Conservation (phyloP, 2,888 invertebrate species). For the Tholera decimalis region DNA sequence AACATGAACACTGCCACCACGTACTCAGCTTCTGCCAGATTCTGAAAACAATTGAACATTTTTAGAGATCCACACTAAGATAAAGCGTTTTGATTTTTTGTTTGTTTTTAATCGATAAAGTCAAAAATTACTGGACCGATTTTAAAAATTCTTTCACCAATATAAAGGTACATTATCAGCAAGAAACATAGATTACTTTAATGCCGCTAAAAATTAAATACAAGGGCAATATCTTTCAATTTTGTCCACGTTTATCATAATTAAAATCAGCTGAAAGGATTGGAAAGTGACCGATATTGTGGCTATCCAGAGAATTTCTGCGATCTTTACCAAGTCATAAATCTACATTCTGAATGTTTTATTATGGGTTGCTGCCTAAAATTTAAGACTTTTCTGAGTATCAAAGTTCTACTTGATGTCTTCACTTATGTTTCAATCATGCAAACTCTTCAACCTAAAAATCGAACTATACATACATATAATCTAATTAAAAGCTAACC, state of each 20-base stretch:
- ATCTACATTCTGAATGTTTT: not conserved
- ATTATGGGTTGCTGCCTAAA: not conserved
- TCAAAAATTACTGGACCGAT: too few relatives aligned
- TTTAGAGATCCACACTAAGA: too few relatives aligned
- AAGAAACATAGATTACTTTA: too few relatives aligned
- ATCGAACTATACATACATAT: not conserved
- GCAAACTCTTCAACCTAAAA: not conserved
- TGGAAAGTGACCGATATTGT: not conserved
- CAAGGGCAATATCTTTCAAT: too few relatives aligned
- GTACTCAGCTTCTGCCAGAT: constrained; percentile 97
- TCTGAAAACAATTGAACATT: constrained; percentile 84
- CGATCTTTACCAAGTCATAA: not conserved
- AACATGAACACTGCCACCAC: constrained; percentile 99
- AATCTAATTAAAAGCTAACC: not conserved
- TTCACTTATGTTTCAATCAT: not conserved
- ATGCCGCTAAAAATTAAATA: too few relatives aligned
- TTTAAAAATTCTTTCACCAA: too few relatives aligned
- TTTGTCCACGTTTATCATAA: too few relatives aligned
- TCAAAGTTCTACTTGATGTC: not conserved
- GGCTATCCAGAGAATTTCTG: not conserved
- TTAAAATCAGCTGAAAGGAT: too few relatives aligned
- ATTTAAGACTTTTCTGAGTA: not conserved
- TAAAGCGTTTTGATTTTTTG: too few relatives aligned
- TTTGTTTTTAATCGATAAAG: too few relatives aligned
- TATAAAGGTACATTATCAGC: too few relatives aligned